Evolutionary conservation across 2,113 vertebrate species (phyloP), one percentile per base, ranked within the genome.

Genomic region (Caloenas nicobarica): DNA sequence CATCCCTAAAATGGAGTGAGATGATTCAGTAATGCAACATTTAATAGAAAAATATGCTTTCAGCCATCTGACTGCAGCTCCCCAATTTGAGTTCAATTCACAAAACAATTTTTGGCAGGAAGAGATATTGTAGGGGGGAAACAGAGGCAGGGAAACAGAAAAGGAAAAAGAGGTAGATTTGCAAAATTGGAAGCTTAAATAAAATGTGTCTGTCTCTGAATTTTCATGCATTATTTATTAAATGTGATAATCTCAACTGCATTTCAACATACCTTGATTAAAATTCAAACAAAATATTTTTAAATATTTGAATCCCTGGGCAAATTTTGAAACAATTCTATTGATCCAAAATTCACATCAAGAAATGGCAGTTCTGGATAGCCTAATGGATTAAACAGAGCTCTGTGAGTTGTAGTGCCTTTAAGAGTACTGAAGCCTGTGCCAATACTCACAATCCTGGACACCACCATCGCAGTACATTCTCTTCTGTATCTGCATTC

Each of bases 211-310:
- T 58, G 42, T 7, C 66, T 79, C 68, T 74, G 81, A 91, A 79
- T 91, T 84, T 78, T 65, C 70, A 65, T 44, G 18, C 31, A 29
- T 79, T 89, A 87, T 84, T 94, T 94, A 87, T 82, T 78, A 91
- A 79, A 92, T 87, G 50, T 40, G 40, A 96, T 71, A 26, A 84
- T 14, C 28, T 76, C 65, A 57, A 48, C 36, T 61, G 64, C 13
- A 64, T 81, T 95, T 82, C 73, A 84, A 94, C 92, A 89, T 61
- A 82, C 19, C 53, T 72, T 76, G 24, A 91, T 29, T 22, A 92
- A 70, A 94, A 95, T 44, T 95, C 53, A 93, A 95, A 57, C 38
- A 79, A 96, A 95, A 82, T 51, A 93, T 66, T 91, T 93, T 68
- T 0, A 71, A 91, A 57, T 77, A 91, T 61, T 82, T 90, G 50